Base-by-base conservation (phyloP, 2,113 vertebrate genomes). In the Cyanocitta stelleri region DNA sequence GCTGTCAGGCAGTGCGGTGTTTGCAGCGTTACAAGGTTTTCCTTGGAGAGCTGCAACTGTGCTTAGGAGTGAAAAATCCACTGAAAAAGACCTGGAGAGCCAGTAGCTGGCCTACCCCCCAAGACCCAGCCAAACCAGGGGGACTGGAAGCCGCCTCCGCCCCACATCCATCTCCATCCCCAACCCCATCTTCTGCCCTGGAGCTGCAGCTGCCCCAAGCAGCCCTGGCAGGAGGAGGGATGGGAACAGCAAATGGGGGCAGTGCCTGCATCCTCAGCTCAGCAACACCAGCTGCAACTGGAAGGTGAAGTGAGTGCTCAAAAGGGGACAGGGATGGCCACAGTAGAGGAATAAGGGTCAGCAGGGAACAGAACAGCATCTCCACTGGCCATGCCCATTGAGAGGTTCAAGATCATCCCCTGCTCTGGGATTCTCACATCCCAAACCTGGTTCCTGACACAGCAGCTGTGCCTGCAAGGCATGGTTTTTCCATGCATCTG, bases 371-470 rank as follows among this genome's bases (percentile, higher is more conserved):
- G 46, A 48, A 78, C 7, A 87, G 33, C 73, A 86, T 35, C 68
- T 12, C 9, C 32, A 19, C n/a, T 41, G 22, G 20, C 29, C 64
- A 27, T 46, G 35, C 5, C 39, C 2, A 0, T 13, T 0, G 0
- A 54, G 44, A 76, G 19, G 52, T 41, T 76, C 58, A 48, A 61
- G 35, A 64, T 37, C 41, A 79, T 32, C 35, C 58, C 35, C 35
- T 8, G 51, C 46, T 49, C 37, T 37, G 56, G n/a, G 18, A 16
- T 54, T 76, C n/a, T 41, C 63, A 44, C 32, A 83, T 54, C 27
- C 79, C 86, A 76, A 61, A 72, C 16, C 8, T 16, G 14, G 44
- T 15, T 68, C 27, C 72, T 72, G 62, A 30, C 44, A 43, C 27
- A 85, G 52, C 35, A 93, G 61, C 23, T 51, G 37, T 66, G n/a